phyloP scores from a whole-genome alignment of 2,888 invertebrate genomes.

The Mimas tiliae region DNA sequence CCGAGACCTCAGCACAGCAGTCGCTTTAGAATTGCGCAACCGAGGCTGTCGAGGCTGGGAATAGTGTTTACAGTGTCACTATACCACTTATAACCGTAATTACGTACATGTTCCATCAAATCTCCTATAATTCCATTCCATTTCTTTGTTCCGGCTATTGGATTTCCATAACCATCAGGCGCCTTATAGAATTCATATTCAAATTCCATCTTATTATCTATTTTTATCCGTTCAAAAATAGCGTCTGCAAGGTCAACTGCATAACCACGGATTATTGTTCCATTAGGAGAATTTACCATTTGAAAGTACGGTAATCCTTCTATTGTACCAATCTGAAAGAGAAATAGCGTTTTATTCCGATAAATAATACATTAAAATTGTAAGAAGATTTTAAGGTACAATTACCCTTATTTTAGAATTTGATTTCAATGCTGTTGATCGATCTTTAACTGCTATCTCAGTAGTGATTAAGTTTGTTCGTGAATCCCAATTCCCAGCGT shows the following conservation, averaged over 20 bases:
- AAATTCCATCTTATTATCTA: conserved; percentile 62
- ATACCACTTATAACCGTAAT: no score
- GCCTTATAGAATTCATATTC: conserved; percentile 88
- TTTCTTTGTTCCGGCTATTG: conserved; percentile 86
- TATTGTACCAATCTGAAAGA: conserved; percentile 85
- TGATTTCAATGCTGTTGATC: conserved; percentile 60
- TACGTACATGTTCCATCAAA: conserved; percentile 87
- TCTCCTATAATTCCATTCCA: conserved; percentile 92
- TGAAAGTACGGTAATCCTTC: conserved; percentile 64
- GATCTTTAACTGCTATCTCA: conserved; percentile 55
- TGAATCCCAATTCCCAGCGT: conserved; percentile 83
- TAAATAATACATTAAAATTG: background rate
- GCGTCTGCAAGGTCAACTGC: conserved; percentile 93
- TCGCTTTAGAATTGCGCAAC: no score
- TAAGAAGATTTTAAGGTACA: background rate
- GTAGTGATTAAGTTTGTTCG: conserved; percentile 60
- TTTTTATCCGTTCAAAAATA: conserved; percentile 81
- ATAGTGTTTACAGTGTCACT: no score
- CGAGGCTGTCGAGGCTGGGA: no score
- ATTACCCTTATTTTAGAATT: conserved; percentile 87
- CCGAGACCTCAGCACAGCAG: no score
- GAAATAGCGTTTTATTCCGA: background rate
- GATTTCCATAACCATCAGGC: conserved; percentile 87
- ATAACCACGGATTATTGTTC: conserved; percentile 89
- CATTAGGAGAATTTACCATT: conserved; percentile 48